Percentiles rank a stretch among this genome's conserved stretches.
Evolutionary conservation across 2,113 vertebrate genomes (phyloP).

Genomic region (Octodon degus): DNA sequence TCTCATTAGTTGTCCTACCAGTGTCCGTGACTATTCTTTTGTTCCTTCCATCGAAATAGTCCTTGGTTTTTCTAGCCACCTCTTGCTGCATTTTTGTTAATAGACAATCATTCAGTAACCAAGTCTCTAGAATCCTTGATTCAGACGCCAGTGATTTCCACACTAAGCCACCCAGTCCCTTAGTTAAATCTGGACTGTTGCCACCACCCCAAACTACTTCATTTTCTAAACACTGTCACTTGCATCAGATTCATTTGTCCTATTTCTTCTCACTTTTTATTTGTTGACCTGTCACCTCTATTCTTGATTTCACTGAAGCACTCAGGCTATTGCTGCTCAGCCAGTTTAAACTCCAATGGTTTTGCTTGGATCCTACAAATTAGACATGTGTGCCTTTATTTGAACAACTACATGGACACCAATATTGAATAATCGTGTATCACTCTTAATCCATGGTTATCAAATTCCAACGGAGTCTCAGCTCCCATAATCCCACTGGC

Average conservation of each 20-base stretch:
- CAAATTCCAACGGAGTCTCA: background rate
- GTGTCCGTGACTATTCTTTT: background rate
- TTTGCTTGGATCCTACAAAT: background rate
- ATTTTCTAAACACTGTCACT: background rate
- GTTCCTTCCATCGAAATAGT: background rate
- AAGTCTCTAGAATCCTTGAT: constrained; percentile 41
- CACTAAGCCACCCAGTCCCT: background rate
- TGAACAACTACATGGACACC: constrained; percentile 23
- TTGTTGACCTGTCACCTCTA: background rate
- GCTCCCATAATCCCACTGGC: background rate
- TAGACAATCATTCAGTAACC: background rate
- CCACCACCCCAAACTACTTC: background rate
- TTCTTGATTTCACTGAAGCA: constrained; percentile 21
- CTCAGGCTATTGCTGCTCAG: background rate
- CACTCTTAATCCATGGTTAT: background rate
- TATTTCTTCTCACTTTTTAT: constrained; percentile 45
- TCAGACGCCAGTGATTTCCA: background rate
- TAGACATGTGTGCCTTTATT: constrained; percentile 14
- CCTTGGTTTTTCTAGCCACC: background rate
- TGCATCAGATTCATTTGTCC: background rate
- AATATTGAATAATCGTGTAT: background rate
- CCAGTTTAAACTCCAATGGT: background rate
- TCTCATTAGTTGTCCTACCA: background rate
- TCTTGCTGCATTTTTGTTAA: constrained; percentile 19
- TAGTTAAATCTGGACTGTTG: background rate